Evolutionary conservation across 2,797 vertebrate species (phyloP).

Genomic region (Thunnus albacares): DNA sequence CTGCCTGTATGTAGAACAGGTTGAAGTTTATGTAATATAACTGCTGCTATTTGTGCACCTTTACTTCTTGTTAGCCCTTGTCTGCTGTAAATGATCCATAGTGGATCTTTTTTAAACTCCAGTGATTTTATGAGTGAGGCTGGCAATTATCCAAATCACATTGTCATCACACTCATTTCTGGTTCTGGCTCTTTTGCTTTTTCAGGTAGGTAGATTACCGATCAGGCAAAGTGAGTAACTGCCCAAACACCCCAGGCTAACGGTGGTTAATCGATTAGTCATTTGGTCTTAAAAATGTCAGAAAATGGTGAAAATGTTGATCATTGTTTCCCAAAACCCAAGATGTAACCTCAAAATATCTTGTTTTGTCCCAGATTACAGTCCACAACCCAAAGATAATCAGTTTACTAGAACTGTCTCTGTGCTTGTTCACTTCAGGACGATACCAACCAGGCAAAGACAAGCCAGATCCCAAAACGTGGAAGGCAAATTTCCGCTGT

Average conservation of each 20-base stretch:
- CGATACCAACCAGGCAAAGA: constrained; percentile 84
- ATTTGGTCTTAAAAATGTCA: not conserved
- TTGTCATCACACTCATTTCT: not conserved
- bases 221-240: not conserved
- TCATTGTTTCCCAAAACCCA: not conserved
- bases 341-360: too few relatives aligned
- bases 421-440: constrained; percentile 64
- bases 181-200: not conserved
- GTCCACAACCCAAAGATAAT: too few relatives aligned
- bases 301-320: not conserved
- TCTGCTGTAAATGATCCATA: constrained; percentile 56
- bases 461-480: constrained; percentile 88
- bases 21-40: not conserved
- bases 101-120: constrained; percentile 31
- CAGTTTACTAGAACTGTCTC: not conserved
- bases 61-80: constrained; percentile 18
- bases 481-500: constrained; percentile 90
- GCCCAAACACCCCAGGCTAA: too few relatives aligned
- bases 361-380: too few relatives aligned
- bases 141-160: constrained; percentile 40
- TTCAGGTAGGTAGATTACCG: not conserved
- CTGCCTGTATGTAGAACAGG: not conserved
- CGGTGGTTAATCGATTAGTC: too few relatives aligned
- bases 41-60: not conserved
- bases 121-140: constrained; percentile 34